phyloP scores from a whole-genome alignment of 1,140 invertebrate species.

The Philaenus spumarius region DNA sequence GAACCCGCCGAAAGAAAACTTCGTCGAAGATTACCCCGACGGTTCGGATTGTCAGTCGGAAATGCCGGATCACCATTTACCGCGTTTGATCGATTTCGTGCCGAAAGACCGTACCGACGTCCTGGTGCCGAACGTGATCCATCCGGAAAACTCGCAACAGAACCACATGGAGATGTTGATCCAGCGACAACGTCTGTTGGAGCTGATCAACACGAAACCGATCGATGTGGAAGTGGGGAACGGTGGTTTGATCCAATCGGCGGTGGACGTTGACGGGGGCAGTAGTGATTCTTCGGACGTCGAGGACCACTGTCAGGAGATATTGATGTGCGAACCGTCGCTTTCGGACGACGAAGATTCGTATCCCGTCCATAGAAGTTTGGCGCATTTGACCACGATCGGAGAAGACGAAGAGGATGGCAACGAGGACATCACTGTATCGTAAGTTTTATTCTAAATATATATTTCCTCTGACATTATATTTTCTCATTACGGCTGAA shows the following conservation, averaged over 20 bases:
- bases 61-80: conserved; percentile 38
- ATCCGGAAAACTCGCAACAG: conserved; percentile 16
- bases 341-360: conserved; percentile 12
- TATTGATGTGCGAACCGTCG: not conserved
- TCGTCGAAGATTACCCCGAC: not conserved
- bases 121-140: conserved; percentile 24
- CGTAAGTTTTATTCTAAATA: not conserved
- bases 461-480: too few species aligned
- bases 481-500: too few species aligned
- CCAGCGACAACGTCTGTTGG: conserved; percentile 16
- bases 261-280: conserved; percentile 34
- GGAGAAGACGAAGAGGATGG: conserved; percentile 55
- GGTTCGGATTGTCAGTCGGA: too few species aligned
- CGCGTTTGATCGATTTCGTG: conserved; percentile 59
- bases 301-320: conserved; percentile 14
- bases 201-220: conserved; percentile 6
- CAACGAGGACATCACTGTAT: not conserved
- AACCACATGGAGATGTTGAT: conserved; percentile 20
- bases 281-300: conserved; percentile 28
- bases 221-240: conserved; percentile 38
- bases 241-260: too few species aligned
- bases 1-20: conserved; percentile 1
- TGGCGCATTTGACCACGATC: conserved; percentile 50
- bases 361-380: not conserved
- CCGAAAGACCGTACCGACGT: conserved; percentile 43